Percentiles rank a stretch among this genome's conserved stretches.
Evolutionary conservation across 2,888 invertebrate species (phyloP).

Genomic region (Drosophila tanythrix): DNA sequence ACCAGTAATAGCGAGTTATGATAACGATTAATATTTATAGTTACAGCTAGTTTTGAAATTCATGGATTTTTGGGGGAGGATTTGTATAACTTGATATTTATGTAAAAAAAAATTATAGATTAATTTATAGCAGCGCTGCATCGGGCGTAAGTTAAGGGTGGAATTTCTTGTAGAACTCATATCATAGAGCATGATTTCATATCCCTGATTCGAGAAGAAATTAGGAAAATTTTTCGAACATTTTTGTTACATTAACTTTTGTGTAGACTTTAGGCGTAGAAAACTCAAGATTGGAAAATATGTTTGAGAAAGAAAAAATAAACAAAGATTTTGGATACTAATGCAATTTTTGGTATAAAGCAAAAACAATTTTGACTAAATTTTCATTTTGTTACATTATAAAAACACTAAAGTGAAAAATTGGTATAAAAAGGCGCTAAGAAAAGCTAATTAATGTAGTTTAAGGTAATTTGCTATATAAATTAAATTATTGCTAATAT

Average conservation of each 20-base stretch:
- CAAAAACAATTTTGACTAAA: too few relatives aligned
- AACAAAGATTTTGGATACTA: not conserved
- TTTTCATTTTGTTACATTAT: conserved; percentile 63
- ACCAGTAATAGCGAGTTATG: conserved; percentile 21
- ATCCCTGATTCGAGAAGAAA: not conserved
- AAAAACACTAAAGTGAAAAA: conserved; percentile 12
- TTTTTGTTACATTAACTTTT: conserved; percentile 15
- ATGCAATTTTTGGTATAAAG: conserved; percentile 4
- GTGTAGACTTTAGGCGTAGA: not conserved
- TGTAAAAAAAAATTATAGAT: conserved; percentile 1
- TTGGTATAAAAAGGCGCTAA: not conserved
- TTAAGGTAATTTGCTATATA: conserved; percentile 1
- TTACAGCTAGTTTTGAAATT: conserved; percentile 1
- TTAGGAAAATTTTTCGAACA: conserved; percentile 11
- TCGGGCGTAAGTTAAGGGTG: conserved; percentile 58
- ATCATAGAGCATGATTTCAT: not conserved
- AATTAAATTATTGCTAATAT: conserved; percentile 18
- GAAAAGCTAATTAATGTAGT: conserved; percentile 4
- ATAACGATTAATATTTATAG: conserved; percentile 1
- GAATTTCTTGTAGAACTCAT: conserved; percentile 10
- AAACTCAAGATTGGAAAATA: not conserved
- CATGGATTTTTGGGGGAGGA: not conserved
- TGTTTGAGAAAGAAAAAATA: not conserved
- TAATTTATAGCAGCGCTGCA: conserved; percentile 77
- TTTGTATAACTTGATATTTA: conserved; percentile 1